A percentile compares a stretch with the other conserved stretches of the same genome.
Conservation (phyloP, 2,888 invertebrate species). For the Priocnemis perturbator region DNA sequence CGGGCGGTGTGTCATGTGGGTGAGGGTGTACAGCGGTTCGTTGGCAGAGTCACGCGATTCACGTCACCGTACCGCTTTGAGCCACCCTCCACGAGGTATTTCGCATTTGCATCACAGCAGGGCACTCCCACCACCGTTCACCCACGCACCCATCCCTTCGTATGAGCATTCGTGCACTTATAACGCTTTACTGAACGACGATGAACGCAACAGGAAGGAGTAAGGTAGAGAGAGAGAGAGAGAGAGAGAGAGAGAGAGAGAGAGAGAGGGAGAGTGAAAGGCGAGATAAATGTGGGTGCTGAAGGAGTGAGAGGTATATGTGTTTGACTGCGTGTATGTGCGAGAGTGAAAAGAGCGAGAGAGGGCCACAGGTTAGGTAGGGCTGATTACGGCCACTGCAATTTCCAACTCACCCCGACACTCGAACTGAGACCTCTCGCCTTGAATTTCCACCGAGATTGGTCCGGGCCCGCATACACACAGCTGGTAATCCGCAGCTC, state of each 20-base stretch:
- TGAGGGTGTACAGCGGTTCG: conserved; percentile 24
- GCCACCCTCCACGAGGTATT: conserved; percentile 52
- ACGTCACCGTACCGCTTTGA: conserved; percentile 67
- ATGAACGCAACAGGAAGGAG: conserved; percentile 20
- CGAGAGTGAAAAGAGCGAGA: background rate
- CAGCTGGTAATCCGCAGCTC: conserved; percentile 29
- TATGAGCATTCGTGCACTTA: conserved; percentile 42
- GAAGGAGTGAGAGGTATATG: background rate
- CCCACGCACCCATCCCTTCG: conserved; percentile 13
- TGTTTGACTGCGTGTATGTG: background rate
- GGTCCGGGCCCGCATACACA: conserved; percentile 36
- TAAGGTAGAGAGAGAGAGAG: background rate
- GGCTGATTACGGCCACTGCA: conserved; percentile 44
- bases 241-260: background rate
- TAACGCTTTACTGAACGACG: conserved; percentile 27
- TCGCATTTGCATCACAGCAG: conserved; percentile 42
- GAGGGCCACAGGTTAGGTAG: conserved; percentile 8
- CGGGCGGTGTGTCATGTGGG: conserved; percentile 19
- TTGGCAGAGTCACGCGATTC: conserved; percentile 67
- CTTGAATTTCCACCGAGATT: conserved; percentile 58
- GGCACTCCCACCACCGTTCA: conserved; percentile 8
- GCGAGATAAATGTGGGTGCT: conserved; percentile 2
- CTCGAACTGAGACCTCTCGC: conserved; percentile 35
- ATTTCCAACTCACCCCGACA: conserved; percentile 35
- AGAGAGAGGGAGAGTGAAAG: background rate